phyloP scores from a whole-genome alignment of 2,888 invertebrate species.

The Leptopilina drosophilae region DNA sequence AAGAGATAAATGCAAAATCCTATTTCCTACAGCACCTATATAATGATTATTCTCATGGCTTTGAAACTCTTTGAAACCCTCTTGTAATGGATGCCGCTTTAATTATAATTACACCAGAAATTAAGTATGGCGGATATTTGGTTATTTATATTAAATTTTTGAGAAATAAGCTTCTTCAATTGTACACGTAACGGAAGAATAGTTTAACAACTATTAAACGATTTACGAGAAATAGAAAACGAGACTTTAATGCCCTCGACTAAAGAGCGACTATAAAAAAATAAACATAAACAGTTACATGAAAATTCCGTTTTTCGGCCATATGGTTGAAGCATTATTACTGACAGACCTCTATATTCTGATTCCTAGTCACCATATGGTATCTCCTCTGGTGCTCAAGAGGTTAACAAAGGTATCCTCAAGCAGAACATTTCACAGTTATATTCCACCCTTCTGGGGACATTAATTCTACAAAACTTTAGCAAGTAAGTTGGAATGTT shows the following conservation, averaged over 20 bases:
- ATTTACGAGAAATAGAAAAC: too few species aligned
- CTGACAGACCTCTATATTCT: background rate
- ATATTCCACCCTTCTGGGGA: background rate
- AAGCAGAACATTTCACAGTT: constrained; percentile 2
- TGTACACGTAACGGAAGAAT: too few species aligned
- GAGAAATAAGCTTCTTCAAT: too few species aligned
- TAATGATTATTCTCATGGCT: background rate
- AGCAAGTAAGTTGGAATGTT: background rate
- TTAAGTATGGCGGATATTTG: too few species aligned
- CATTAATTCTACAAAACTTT: background rate
- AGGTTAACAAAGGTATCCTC: constrained; percentile 6
- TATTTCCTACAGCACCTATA: background rate
- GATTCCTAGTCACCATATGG: background rate
- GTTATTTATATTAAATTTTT: too few species aligned
- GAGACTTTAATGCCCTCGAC: too few species aligned
- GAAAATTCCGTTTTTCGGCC: background rate
- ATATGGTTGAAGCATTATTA: background rate
- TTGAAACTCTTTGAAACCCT: background rate
- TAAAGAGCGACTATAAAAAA: background rate
- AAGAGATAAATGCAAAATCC: constrained; percentile 14
- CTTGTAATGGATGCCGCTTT: background rate
- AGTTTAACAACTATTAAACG: too few species aligned
- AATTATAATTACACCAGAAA: background rate
- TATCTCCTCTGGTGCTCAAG: background rate
- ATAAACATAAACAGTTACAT: background rate